Conservation (phyloP, 2,797 vertebrate genomes). For the Smutsia temminckii region DNA sequence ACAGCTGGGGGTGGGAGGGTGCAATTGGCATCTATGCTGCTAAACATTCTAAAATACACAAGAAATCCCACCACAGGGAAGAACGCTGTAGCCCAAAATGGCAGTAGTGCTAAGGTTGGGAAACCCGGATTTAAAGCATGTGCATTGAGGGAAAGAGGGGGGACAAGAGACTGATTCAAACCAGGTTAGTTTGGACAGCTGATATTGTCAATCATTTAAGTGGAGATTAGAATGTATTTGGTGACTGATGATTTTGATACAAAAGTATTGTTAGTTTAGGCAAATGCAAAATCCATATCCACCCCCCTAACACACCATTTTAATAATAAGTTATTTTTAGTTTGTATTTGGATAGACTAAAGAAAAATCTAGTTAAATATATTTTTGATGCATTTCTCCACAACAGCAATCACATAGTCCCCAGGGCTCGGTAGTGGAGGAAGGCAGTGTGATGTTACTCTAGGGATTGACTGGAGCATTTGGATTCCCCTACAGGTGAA, state of each 20-base stretch:
- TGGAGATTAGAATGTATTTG: not conserved
- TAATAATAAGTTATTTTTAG: not conserved
- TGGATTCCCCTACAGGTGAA: conserved; percentile 82
- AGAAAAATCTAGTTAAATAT: not conserved
- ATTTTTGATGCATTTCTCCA: not conserved
- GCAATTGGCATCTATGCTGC: not conserved
- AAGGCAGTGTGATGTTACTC: not conserved
- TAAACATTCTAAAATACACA: not conserved
- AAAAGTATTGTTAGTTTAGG: conserved; percentile 12
- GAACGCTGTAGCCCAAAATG: not conserved
- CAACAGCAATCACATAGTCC: not conserved
- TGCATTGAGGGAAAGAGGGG: not conserved
- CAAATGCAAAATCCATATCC: not conserved
- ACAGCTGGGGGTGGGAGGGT: not conserved
- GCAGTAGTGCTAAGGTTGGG: not conserved
- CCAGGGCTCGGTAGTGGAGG: not conserved
- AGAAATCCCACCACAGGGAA: not conserved
- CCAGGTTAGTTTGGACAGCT: not conserved
- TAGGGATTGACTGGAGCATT: not conserved
- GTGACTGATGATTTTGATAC: not conserved
- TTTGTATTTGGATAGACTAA: conserved; percentile 6
- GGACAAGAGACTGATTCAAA: not conserved
- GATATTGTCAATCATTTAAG: not conserved
- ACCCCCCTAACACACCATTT: not conserved
- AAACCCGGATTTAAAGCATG: not conserved